These are phyloP conservation scores for Poecile atricapillus DNA, from an alignment of 2,113 vertebrate species.

Conservation along the genomic window DNA sequence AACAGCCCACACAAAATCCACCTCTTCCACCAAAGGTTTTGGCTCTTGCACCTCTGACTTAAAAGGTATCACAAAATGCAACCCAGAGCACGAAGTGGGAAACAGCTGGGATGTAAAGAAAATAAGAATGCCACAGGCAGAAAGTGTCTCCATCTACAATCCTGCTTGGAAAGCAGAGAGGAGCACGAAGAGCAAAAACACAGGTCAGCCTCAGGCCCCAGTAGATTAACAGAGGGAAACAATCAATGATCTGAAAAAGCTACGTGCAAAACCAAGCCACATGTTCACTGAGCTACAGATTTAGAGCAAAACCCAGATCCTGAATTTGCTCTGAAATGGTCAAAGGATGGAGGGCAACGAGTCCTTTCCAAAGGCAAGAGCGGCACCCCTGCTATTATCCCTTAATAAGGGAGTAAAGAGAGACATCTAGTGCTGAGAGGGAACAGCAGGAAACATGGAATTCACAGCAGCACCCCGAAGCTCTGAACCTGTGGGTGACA, in stretches of 20 bases:
- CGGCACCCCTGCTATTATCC: neutral
- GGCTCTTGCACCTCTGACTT: neutral
- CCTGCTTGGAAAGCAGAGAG: neutral
- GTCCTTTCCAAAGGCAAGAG: constrained; percentile 10
- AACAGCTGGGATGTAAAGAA: neutral
- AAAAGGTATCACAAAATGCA: neutral
- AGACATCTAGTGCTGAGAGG: constrained; percentile 51
- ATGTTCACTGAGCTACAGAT: neutral
- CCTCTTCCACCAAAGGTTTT: neutral
- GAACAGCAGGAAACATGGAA: neutral
- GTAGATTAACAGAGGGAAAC: constrained; percentile 18
- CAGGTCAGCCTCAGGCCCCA: constrained; percentile 13
- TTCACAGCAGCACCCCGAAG: neutral
- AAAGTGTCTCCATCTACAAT: neutral
- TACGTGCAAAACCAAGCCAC: constrained; percentile 13
- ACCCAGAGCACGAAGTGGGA: neutral
- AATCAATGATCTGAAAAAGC: constrained; percentile 49
- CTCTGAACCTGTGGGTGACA: fast-evolving
- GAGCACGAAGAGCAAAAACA: neutral
- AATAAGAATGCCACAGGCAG: neutral
- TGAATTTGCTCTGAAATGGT: constrained; percentile 37
- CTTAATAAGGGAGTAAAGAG: constrained; percentile 11
- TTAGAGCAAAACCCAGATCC: constrained; percentile 12
- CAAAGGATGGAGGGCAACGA: constrained; percentile 28
- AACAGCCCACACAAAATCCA: neutral